Evolutionary conservation across 37 sponge, comb jelly and placozoan genomes (phyloP).

Genomic region (Haliclona indistincta): DNA sequence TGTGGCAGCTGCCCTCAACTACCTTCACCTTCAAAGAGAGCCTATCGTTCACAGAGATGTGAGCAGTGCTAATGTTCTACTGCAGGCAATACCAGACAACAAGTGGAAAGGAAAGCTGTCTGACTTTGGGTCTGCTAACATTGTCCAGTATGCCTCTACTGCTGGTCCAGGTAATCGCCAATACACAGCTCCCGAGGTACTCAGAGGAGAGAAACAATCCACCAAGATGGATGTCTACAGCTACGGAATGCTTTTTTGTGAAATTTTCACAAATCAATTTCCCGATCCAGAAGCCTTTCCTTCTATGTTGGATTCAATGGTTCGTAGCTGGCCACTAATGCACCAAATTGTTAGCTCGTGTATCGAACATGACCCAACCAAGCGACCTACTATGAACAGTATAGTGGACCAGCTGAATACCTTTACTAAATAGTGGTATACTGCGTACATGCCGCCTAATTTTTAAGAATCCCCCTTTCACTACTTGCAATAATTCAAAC

Average conservation of each 20-base stretch:
- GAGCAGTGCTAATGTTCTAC: conserved; percentile 80
- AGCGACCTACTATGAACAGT: conserved; percentile 5
- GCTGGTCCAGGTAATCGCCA: conserved; percentile 54
- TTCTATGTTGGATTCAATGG: not conserved
- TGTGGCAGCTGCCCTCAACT: conserved; percentile 73
- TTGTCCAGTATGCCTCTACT: conserved; percentile 36
- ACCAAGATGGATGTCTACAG: conserved; percentile 74
- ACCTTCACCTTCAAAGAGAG: conserved; percentile 65
- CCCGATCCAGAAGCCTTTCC: conserved; percentile 23
- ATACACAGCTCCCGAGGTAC: conserved; percentile 80
- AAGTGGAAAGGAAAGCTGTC: conserved; percentile 65
- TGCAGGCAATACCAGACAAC: conserved; percentile 15
- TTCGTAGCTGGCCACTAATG: not conserved
- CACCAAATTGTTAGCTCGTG: not conserved
- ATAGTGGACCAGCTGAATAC: not conserved
- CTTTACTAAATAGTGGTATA: no score
- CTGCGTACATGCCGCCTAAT: no score
- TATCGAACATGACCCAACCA: not conserved
- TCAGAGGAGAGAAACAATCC: conserved; percentile 13
- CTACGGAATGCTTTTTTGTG: conserved; percentile 62
- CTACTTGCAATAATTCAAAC: no score
- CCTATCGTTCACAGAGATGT: conserved; percentile 86
- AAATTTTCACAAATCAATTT: conserved; percentile 23
- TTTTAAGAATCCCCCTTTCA: no score
- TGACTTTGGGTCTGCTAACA: conserved; percentile 86